phyloP scores from a whole-genome alignment of 1,140 invertebrate species.

The Ephestia elutella region DNA sequence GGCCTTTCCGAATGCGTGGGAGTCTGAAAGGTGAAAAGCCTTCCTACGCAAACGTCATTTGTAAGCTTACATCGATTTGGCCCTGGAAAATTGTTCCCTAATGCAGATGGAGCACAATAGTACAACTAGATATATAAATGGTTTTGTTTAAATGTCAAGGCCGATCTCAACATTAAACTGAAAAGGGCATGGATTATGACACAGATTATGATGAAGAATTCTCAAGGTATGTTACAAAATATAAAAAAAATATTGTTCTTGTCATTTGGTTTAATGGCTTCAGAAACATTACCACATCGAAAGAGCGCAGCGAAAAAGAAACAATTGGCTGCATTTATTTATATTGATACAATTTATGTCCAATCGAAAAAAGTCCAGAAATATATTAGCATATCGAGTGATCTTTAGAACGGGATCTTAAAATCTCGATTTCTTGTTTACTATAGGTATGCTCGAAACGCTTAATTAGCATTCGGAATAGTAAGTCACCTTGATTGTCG shows the following conservation, averaged over 20 bases:
- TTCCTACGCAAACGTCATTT: conserved; percentile 2
- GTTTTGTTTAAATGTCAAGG: neutral
- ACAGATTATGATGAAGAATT: neutral
- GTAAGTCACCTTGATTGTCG: conserved; percentile 9
- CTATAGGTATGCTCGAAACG: neutral
- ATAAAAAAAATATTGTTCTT: too few species aligned
- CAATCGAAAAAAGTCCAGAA: too few species aligned
- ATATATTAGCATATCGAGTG: neutral
- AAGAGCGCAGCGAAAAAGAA: too few species aligned
- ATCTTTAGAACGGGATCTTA: conserved; percentile 5
- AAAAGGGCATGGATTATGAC: neutral
- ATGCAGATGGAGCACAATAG: neutral
- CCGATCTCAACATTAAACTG: neutral
- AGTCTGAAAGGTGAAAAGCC: conserved; percentile 16
- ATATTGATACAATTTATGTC: too few species aligned
- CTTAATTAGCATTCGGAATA: conserved; percentile 7
- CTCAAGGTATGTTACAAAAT: neutral
- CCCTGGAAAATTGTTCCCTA: neutral
- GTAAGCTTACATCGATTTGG: neutral
- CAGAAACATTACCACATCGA: too few species aligned
- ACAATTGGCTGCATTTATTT: too few species aligned
- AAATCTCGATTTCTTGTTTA: conserved; percentile 4
- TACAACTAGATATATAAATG: neutral
- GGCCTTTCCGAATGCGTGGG: conserved; percentile 21
- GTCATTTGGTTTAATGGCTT: too few species aligned